Evolutionary conservation across 1,140 invertebrate species (phyloP).

Genomic region (Tetraneura akinire): DNA sequence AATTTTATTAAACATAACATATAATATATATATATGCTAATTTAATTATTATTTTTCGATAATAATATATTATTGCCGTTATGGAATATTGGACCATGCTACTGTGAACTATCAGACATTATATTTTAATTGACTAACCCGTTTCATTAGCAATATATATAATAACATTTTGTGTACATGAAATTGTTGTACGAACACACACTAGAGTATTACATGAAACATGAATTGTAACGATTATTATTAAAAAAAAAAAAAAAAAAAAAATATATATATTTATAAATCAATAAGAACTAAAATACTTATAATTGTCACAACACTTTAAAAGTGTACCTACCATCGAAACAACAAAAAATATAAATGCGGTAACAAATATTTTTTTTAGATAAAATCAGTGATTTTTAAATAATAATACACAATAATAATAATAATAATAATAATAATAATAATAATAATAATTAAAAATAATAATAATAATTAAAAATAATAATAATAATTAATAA

Average conservation of each 20-base stretch:
- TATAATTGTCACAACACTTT: background rate
- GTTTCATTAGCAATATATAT: constrained; percentile 23
- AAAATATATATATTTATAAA: too few species aligned
- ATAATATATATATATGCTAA: background rate
- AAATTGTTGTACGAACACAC: constrained; percentile 33
- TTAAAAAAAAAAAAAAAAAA: constrained; percentile 13
- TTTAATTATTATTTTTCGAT: constrained; percentile 4
- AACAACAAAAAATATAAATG: background rate
- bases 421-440: too few species aligned
- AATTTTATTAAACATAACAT: constrained; percentile 11
- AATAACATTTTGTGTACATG: constrained; percentile 13
- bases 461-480: background rate
- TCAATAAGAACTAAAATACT: too few species aligned
- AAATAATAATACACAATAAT: too few species aligned
- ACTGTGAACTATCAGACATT: constrained; percentile 46
- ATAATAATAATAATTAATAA: too few species aligned
- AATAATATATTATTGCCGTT: background rate
- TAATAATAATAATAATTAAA: constrained; percentile 23
- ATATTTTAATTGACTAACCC: constrained; percentile 21
- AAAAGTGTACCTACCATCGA: background rate
- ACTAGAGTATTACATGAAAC: constrained; percentile 35
- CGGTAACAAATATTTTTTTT: constrained; percentile 37
- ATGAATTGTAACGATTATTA: constrained; percentile 27
- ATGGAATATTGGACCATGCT: constrained; percentile 42
- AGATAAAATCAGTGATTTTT: constrained; percentile 16